These are phyloP conservation scores for Whitmania pigra DNA, from an alignment of 1,140 invertebrate species.

Conservation along the genomic window DNA sequence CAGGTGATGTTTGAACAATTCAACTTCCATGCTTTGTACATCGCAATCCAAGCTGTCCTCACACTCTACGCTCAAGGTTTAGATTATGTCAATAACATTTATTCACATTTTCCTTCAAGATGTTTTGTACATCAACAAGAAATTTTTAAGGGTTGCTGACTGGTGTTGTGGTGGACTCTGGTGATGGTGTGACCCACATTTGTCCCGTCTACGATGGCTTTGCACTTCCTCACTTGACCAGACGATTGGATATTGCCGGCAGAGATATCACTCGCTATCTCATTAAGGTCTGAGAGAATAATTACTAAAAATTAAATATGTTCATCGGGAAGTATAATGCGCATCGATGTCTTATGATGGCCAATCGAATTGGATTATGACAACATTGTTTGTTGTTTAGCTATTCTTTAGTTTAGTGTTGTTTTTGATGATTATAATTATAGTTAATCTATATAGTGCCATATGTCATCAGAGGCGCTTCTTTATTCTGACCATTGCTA, in stretches of 20 bases:
- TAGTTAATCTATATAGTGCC: too few relatives aligned
- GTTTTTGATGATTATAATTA: too few relatives aligned
- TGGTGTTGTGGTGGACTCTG: constrained; percentile 94
- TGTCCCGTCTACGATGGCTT: constrained; percentile 98
- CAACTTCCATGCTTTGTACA: constrained; percentile 82
- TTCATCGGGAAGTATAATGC: background rate
- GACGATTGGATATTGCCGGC: constrained; percentile 89
- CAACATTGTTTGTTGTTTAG: background rate
- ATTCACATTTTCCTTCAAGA: background rate
- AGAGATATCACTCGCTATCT: constrained; percentile 94
- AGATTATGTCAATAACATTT: background rate
- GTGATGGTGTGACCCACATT: constrained; percentile 98
- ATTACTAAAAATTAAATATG: background rate
- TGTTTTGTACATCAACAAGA: background rate
- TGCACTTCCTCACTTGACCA: constrained; percentile 83
- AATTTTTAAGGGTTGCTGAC: constrained; percentile 58
- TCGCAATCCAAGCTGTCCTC: constrained; percentile 86
- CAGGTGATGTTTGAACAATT: constrained; percentile 99
- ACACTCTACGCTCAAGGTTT: constrained; percentile 91
- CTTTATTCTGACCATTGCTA: too few relatives aligned
- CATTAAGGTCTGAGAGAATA: constrained; percentile 63
- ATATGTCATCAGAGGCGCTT: too few relatives aligned
- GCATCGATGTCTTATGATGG: background rate
- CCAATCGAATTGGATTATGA: background rate
- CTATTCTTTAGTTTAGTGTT: background rate